Evolutionary conservation across 2,797 vertebrate species (phyloP).

Genomic region (Pygocentrus nattereri): DNA sequence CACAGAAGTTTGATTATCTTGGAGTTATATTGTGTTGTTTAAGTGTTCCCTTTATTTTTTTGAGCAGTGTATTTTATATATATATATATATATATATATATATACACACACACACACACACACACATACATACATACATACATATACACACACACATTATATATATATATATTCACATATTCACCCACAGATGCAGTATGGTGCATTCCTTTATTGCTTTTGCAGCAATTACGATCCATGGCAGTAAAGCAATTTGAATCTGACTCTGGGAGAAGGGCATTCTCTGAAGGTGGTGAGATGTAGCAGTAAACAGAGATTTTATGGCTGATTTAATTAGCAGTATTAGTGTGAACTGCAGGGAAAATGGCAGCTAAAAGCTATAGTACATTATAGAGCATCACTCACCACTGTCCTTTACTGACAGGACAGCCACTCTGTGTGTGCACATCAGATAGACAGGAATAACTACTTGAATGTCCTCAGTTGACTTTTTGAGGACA

Average conservation of each 20-base stretch:
- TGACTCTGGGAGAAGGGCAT: neutral
- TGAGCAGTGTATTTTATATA: no score
- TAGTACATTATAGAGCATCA: slow-evolving; percentile 43
- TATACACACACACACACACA: no score
- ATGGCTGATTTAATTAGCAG: slow-evolving; percentile 55
- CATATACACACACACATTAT: no score
- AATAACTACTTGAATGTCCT: slow-evolving; percentile 44
- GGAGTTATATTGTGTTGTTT: no score
- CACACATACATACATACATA: no score
- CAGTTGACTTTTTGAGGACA: slow-evolving; percentile 33
- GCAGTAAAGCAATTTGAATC: neutral
- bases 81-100: no score
- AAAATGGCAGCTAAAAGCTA: slow-evolving; percentile 54
- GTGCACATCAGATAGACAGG: slow-evolving; percentile 43
- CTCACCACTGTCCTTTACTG: slow-evolving; percentile 36
- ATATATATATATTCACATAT: no score
- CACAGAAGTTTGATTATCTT: no score
- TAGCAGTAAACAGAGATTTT: slow-evolving; percentile 25
- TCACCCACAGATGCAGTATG: no score
- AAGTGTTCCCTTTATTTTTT: no score
- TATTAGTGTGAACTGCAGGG: slow-evolving; percentile 52
- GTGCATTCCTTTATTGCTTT: no score
- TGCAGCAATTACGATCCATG: neutral
- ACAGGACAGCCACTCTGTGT: neutral
- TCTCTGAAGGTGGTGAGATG: neutral